Base-by-base conservation (phyloP, 2,888 invertebrate species). In the Augochlorella aurata region DNA sequence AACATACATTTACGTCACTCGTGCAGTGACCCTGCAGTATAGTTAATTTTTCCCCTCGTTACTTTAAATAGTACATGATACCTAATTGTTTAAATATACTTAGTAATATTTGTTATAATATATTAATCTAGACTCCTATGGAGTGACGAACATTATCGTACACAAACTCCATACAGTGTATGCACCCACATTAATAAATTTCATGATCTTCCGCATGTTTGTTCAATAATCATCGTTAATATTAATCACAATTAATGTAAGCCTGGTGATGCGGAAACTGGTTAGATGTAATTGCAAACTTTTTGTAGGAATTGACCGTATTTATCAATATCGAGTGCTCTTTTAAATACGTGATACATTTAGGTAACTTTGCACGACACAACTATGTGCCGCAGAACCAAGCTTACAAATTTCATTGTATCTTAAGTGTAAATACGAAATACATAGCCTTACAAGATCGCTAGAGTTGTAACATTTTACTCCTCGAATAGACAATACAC, bases 381-480 rank as follows among this genome's bases (percentile, higher is more conserved):
- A 67, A 66, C 70, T 75, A 74, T 61, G 61, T 50, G 70, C 63
- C 82, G 82, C 82, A 84, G 54, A 66, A 79, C 71, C 82, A 75
- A 79, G 68, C 74, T 80, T 81, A 85, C 84, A 8, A 67, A 71
- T 82, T 85, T 85, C 86, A 77, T 77, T 81, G 85, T 88, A 81
- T 81, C 85, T 89, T 90, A 91, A 89, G 74, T 63, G 87, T 91
- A 91, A 87, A 91, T 92, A 92, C 85, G 91, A 92, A 92, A 92
- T 93, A 92, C 90, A 91, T 92, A 92, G 90, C 89, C 91, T 91
- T 92, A 92, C 81, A 90, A 83, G 85, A 87, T 90, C 85, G 88
- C 87, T 89, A 90, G 77, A 86, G 84, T 88, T 79, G 83, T 90
- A 88, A 87, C 88, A 87, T 88, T 81, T 74, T 49, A 50, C 63